These are phyloP conservation scores for Scaptomyza hsui DNA, from an alignment of 1,140 invertebrate genomes.

Conservation along the genomic window DNA sequence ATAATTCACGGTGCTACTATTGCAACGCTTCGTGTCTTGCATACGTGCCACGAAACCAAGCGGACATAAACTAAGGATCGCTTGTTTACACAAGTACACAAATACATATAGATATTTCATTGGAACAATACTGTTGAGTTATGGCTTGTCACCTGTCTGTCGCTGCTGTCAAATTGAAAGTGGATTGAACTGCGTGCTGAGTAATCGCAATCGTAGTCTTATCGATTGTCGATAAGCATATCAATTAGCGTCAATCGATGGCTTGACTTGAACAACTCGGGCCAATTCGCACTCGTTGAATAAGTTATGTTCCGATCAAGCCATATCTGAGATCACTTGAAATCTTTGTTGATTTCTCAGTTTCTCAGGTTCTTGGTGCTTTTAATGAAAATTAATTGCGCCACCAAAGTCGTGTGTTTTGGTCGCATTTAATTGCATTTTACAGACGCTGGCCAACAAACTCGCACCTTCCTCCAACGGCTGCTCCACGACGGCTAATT, in stretches of 20 bases:
- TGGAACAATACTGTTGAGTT: conserved; percentile 62
- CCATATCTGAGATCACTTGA: conserved; percentile 25
- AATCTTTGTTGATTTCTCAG: background rate
- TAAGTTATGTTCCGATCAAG: conserved; percentile 40
- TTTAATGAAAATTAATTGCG: conserved; percentile 82
- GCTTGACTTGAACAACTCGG: conserved; percentile 21
- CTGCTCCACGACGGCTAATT: conserved; percentile 49
- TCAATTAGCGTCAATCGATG: conserved; percentile 77
- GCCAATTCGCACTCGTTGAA: conserved; percentile 7
- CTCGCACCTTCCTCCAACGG: conserved; percentile 50
- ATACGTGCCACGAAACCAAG: conserved; percentile 40
- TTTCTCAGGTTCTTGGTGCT: conserved; percentile 24
- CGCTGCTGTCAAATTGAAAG: conserved; percentile 83
- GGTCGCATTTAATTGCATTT: conserved; percentile 78
- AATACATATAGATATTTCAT: conserved; percentile 6
- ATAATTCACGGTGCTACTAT: conserved; percentile 41
- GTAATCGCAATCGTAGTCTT: conserved; percentile 58
- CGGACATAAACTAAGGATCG: conserved; percentile 62
- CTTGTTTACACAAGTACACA: conserved; percentile 11
- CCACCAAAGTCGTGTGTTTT: conserved; percentile 81
- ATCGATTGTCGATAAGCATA: conserved; percentile 82
- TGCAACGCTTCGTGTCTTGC: conserved; percentile 62
- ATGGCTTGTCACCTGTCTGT: conserved; percentile 84
- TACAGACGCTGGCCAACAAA: conserved; percentile 52
- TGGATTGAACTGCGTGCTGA: conserved; percentile 73